Base-by-base conservation (phyloP, 1,140 invertebrate species). In the Neodiprion pinetum region DNA sequence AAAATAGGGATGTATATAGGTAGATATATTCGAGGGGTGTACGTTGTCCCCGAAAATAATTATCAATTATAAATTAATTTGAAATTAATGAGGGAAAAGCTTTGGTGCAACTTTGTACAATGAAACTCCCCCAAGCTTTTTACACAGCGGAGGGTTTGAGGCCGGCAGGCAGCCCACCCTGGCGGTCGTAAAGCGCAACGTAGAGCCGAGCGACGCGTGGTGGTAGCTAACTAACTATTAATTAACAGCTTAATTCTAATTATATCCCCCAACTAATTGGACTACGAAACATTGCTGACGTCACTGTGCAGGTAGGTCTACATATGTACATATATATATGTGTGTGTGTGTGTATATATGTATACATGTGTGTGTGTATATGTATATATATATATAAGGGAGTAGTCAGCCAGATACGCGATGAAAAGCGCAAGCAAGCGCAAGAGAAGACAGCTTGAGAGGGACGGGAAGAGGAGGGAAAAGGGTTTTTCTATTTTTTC, bases 201-300 rank as follows among this genome's bases (percentile, higher is more conserved):
- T 14, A 0, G 12, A 65, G 12, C 12, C 47, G 17, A 53, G n/a
- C 10, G 23, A 28, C 72, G 73, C 69, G 72, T 61, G 23, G 67
- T 70, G 49, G 21, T 50, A 71, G 82, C 84, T 86, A 86, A 85
- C 86, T 85, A 85, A 81, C 81, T 81, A 83, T 80, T 82, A 81
- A 82, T 83, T 86, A 76, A 82, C 77, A 80, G 78, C 82, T 83
- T 79, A 77, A 83, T 83, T 78, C 80, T 81, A 83, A 86, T 86
- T 86, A 86, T 83, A 73, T 77, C 76, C 77, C 79, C 78, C 71
- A 73, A 82, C 83, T 86, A 86, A 85, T 86, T 86, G 82, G 83
- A 86, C 75, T 77, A 78, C 78, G 78, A 82, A 81, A 81, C 74
- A 73, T 75, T 72, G 72, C 74, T 77, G 70, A 80, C 75, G 79